Evolutionary conservation across 2,113 vertebrate genomes (phyloP).

Genomic region (Athene noctua): DNA sequence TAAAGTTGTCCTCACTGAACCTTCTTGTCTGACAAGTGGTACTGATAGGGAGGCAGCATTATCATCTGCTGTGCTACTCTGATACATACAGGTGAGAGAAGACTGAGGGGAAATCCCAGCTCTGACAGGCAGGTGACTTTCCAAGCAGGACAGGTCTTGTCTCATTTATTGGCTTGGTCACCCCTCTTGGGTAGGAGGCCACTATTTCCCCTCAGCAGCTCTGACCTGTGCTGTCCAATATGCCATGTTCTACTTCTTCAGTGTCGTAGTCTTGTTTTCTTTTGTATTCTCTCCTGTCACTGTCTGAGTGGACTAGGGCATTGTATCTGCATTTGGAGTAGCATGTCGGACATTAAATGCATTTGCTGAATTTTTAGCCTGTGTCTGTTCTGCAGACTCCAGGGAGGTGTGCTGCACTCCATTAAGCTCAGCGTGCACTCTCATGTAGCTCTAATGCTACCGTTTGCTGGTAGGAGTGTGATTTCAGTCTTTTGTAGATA

Average conservation of each 20-base stretch:
- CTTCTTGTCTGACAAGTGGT: neutral
- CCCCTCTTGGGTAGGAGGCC: neutral
- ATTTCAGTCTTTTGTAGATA: neutral
- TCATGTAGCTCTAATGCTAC: neutral
- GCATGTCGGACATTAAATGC: accelerated
- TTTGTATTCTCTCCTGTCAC: neutral
- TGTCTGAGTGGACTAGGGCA: neutral
- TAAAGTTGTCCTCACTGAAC: neutral
- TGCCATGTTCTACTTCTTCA: neutral
- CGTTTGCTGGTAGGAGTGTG: neutral
- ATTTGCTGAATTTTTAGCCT: neutral
- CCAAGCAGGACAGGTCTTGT: neutral
- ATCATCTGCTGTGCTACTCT: neutral
- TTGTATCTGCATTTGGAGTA: neutral
- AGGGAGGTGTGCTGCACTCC: neutral
- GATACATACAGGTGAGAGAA: neutral
- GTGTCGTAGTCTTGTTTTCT: neutral
- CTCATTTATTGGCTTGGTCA: neutral
- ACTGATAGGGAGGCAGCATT: neutral
- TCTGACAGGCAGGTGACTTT: neutral
- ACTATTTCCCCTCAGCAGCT: neutral
- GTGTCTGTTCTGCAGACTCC: neutral
- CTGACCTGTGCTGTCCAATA: neutral
- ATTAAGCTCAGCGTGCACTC: neutral
- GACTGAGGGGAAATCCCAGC: neutral